Base-by-base conservation (phyloP, 2,888 invertebrate species). In the Plemyria rubiginata region DNA sequence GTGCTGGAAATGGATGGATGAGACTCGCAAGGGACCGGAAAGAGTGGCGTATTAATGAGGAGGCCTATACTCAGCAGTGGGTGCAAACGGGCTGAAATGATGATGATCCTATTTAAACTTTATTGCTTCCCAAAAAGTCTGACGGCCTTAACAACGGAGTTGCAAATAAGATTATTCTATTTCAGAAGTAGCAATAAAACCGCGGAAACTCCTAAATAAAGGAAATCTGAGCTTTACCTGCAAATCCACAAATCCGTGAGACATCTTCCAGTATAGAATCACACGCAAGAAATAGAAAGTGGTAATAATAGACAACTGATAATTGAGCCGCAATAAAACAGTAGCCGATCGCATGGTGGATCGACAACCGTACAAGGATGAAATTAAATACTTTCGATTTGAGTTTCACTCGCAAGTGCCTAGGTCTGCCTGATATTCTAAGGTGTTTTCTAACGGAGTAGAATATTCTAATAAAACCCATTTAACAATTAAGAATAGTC, bases 271-370 rank as follows among this genome's bases (percentile, higher is more conserved):
- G 55, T 65, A 45, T 49, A 56, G 61, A 62, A 60, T 60, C 55
- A 36, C 40, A 58, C 43, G 56, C 43, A 40, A 60, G 58, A 53
- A 58, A 61, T 59, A 65, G 65, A 68, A 68, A 66, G 68, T 66
- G 22, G 13, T 54, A 60, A 62, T 62, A 61, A 65, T 61, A 59
- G 43, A 53, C 29, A 54, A 13, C 54, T 55, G 59, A 56, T 64
- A 56, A 49, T 49, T 16, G 45, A 16, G 45, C 16, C 45, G 45
- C 8, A 13, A 8, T 16, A 16, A 45, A 9, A 45, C 45, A 45
- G 16, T 16, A 16, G 46, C 41, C 15, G 53, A 53, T 54, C 45
- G 45, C 41, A 50, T 16, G 28, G 13, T 41, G 4, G 9, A 15
- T 22, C 40, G 15, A 15, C 13, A 15, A 15, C 15, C 43, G 15